phyloP scores from a whole-genome alignment of 2,113 vertebrate genomes.

The Anseranas semipalmata region DNA sequence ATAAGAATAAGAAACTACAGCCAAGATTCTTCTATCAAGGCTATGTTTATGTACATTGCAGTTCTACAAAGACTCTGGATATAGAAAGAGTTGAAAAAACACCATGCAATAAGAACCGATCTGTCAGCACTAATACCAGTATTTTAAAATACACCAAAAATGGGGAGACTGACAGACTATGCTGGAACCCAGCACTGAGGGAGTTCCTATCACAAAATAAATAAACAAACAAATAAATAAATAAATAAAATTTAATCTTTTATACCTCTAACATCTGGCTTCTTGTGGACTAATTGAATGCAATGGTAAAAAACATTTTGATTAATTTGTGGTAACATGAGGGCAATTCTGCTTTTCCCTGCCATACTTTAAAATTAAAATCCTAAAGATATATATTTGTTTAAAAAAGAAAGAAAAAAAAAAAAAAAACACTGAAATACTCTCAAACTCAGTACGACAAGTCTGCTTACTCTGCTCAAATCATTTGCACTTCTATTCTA shows the following conservation, averaged over 20 bases:
- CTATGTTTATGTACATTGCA: background rate
- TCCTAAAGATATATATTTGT: background rate
- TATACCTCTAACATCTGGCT: background rate
- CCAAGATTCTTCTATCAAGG: background rate
- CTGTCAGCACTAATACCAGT: background rate
- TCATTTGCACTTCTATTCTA: background rate
- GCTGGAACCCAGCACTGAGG: background rate
- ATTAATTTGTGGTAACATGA: background rate
- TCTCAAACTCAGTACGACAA: background rate
- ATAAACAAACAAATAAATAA: too few species aligned
- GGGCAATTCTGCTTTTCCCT: background rate
- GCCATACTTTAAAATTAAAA: background rate
- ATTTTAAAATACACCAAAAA: background rate
- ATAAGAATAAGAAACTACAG: background rate
- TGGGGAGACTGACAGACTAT: background rate
- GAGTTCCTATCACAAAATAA: background rate
- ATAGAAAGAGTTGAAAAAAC: background rate
- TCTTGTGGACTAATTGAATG: fast-evolving
- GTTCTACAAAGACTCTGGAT: background rate
- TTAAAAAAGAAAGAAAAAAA: background rate
- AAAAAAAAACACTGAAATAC: too few species aligned
- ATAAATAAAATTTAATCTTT: too few species aligned
- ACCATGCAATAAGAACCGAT: too few species aligned
- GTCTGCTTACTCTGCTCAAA: background rate
- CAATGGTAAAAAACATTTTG: background rate